Evolutionary conservation across 2,888 invertebrate genomes (phyloP), one percentile per base, ranked within the genome.

Genomic region (Patella ulyssiponensis): DNA sequence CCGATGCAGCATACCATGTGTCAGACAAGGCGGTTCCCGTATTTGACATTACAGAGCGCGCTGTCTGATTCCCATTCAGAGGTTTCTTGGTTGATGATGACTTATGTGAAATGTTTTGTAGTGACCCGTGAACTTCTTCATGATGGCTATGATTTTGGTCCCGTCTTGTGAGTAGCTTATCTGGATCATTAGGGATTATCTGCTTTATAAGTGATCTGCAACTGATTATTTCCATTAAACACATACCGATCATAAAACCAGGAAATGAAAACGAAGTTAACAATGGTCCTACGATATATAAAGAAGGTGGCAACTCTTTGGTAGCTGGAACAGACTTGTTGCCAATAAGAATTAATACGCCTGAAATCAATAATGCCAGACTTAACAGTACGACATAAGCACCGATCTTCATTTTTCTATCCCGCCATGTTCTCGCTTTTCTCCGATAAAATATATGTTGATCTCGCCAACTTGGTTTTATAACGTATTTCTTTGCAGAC

Each of bases 251-350:
- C 15, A 64, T 73, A 33, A 76, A 76, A 52, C 69, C 52, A 15
- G 73, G 44, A 33, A 73, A 23, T 33, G 76, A 33, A 7, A 73
- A 44, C 17, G 52, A 51, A 11, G 73, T 69, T 23, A 76, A 73
- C 20, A 76, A 72, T n/a, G 73, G 76, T 27, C 76, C 76, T 20
- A 76, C 53, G 15, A 76, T 69, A 51, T 53, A 64, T 23, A 76
- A 76, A 15, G 76, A 73, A 20, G 69, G 1, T 14, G 76, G 76
- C n/a, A 76, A 58, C 2, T 17, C 33, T n/a, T 71, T 15, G 20
- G 2, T 69, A 51, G 71, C 64, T 15, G 23, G 23, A 15, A 51
- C 72, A 72, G n/a, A 27, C 52, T 73, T 72, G 72, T 71, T 72
- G 15, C 72, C 76, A 15, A 76, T 76, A 52, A 72, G 71, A 33